Conservation (phyloP, 2,888 invertebrate genomes). For the Tetranychus truncatus region DNA sequence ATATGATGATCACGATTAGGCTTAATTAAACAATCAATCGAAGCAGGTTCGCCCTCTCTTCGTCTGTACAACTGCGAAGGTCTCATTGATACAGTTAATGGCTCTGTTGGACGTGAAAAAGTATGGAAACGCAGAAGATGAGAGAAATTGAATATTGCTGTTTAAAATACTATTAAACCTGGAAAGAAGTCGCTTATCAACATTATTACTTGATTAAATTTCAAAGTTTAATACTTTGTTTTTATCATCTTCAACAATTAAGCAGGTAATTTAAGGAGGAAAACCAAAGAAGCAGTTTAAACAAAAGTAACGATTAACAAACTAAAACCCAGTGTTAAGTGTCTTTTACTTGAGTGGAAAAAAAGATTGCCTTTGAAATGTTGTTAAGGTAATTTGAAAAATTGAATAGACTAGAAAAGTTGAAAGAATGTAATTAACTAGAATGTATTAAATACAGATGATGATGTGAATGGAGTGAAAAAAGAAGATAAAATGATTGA, state of each 20-base stretch:
- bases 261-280: too few relatives aligned
- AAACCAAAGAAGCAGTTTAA: background rate
- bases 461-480: background rate
- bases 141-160: background rate
- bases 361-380: background rate
- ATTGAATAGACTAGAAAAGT: background rate
- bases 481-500: background rate
- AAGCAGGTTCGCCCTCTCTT: constrained; percentile 21
- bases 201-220: too few relatives aligned
- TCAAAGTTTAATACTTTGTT: too few relatives aligned
- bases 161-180: too few relatives aligned
- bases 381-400: background rate
- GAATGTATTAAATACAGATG: background rate
- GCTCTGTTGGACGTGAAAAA: background rate
- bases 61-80: background rate
- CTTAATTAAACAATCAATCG: constrained; percentile 5
- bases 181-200: too few relatives aligned
- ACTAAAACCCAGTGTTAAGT: too few relatives aligned
- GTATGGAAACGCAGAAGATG: background rate
- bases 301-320: background rate
- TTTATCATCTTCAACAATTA: too few relatives aligned
- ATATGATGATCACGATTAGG: background rate
- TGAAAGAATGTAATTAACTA: background rate
- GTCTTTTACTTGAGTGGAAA: background rate
- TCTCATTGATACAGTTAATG: constrained; percentile 5